Percentiles rank a stretch among this genome's conserved stretches.
These are phyloP conservation scores for Palythoa grandis DNA, from an alignment of 92 coral and sea anemone genomes.

Conservation along the genomic window DNA sequence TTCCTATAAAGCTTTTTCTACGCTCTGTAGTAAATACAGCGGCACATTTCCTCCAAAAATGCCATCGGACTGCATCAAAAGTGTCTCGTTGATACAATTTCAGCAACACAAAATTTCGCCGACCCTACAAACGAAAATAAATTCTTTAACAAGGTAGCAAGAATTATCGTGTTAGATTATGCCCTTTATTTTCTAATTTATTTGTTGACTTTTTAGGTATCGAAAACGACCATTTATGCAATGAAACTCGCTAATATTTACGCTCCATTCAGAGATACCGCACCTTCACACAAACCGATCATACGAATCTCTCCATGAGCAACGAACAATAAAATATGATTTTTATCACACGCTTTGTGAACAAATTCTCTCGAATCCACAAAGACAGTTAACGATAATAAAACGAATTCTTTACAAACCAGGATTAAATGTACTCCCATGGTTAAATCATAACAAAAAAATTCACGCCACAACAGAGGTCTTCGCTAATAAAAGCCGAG, in stretches of 20 bases:
- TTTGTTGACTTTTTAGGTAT: neutral
- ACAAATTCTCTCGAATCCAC: constrained; percentile 2
- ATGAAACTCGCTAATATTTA: constrained; percentile 32
- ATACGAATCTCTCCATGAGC: neutral
- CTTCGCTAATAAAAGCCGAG: neutral
- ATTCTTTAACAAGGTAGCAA: neutral
- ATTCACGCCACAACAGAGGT: constrained; percentile 27
- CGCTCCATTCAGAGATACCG: constrained; percentile 16
- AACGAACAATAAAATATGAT: neutral
- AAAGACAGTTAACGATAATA: constrained; percentile 6
- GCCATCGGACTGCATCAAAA: constrained; percentile 15
- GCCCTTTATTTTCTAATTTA: neutral
- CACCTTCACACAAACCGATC: constrained; percentile 20
- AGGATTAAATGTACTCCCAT: constrained; percentile 33
- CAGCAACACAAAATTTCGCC: constrained; percentile 20
- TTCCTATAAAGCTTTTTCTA: constrained; percentile 28
- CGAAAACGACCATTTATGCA: constrained; percentile 21
- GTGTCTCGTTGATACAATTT: constrained; percentile 68
- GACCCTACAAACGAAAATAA: constrained; percentile 33
- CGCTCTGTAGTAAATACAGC: constrained; percentile 7
- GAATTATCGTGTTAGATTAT: neutral
- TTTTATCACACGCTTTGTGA: constrained; percentile 5
- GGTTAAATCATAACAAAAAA: constrained; percentile 27
- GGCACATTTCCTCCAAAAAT: constrained; percentile 7
- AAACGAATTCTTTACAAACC: constrained; percentile 36